Evolutionary conservation across 2,113 vertebrate species (phyloP).

Genomic region (Nanorana parkeri): DNA sequence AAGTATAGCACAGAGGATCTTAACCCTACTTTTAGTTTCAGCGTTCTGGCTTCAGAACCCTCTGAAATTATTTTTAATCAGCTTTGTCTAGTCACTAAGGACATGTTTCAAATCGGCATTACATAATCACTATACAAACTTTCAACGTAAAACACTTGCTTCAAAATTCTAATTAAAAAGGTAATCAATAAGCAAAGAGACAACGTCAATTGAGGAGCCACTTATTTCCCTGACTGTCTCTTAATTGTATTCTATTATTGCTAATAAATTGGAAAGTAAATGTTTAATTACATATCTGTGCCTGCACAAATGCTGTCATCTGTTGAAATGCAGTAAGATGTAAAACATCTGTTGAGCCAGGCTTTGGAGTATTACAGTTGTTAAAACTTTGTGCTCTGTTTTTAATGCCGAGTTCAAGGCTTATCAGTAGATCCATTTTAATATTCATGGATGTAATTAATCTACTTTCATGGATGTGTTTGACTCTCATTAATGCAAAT

Average conservation of each 20-base stretch:
- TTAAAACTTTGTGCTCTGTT: constrained; percentile 58
- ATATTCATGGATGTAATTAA: constrained; percentile 59
- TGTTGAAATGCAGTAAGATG: constrained; percentile 59
- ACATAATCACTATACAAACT: constrained; percentile 57
- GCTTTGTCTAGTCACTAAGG: background rate
- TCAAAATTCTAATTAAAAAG: constrained; percentile 37
- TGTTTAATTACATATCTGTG: constrained; percentile 62
- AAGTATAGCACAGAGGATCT: background rate
- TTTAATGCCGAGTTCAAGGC: constrained; percentile 46
- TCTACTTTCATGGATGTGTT: constrained; percentile 32
- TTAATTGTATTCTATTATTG: constrained; percentile 60
- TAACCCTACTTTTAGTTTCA: background rate
- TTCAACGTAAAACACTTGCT: constrained; percentile 41
- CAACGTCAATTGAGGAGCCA: constrained; percentile 60
- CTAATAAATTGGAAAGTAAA: constrained; percentile 62
- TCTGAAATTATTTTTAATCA: constrained; percentile 12
- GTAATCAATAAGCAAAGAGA: constrained; percentile 50
- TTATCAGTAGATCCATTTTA: constrained; percentile 57
- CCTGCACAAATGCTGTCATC: constrained; percentile 54
- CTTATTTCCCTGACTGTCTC: constrained; percentile 58
- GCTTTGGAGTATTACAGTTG: constrained; percentile 61
- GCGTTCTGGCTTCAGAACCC: background rate
- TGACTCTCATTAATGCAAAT: too few species aligned
- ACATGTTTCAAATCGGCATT: constrained; percentile 37
- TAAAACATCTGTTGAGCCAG: constrained; percentile 59